A percentile compares a stretch with the other conserved stretches of the same genome.
phyloP scores from a whole-genome alignment of 30 jellyfish, hydroid and myxozoan species.

The Hydractinia symbiolongicarpus region DNA sequence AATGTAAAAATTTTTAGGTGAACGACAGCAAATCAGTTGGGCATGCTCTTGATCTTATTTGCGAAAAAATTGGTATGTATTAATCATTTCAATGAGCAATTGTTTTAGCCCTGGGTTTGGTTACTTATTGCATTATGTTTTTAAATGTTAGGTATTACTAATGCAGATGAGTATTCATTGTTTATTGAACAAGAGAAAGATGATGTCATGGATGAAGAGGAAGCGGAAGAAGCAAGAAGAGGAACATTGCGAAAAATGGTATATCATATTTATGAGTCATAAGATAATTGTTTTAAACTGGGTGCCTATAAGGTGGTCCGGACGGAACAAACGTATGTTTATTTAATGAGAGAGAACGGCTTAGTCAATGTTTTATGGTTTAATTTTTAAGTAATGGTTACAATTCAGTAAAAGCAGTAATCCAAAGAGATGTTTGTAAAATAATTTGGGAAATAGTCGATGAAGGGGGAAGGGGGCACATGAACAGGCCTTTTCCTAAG shows the following conservation, averaged over 20 bases:
- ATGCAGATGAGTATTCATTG: slow-evolving; percentile 87
- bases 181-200: slow-evolving; percentile 85
- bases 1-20: slow-evolving; percentile 28
- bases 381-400: too few relatives aligned
- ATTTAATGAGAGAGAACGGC: too few relatives aligned
- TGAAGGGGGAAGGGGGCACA: too few relatives aligned
- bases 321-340: too few relatives aligned
- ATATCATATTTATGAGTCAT: neutral
- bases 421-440: too few relatives aligned
- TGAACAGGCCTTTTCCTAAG: too few relatives aligned
- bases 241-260: neutral
- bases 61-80: slow-evolving; percentile 82
- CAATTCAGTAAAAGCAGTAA: too few relatives aligned
- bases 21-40: slow-evolving; percentile 95
- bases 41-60: slow-evolving; percentile 64
- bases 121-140: too few relatives aligned
- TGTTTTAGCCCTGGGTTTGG: neutral
- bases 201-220: slow-evolving; percentile 52
- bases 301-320: too few relatives aligned
- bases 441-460: too few relatives aligned
- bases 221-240: slow-evolving; percentile 46
- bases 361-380: too few relatives aligned
- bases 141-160: slow-evolving; percentile 28
- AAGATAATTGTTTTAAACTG: neutral
- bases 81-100: neutral